Percentiles rank a stretch among this genome's conserved stretches.
These are phyloP conservation scores for Acomys russatus DNA, from an alignment of 2,797 vertebrate genomes.

Conservation along the genomic window DNA sequence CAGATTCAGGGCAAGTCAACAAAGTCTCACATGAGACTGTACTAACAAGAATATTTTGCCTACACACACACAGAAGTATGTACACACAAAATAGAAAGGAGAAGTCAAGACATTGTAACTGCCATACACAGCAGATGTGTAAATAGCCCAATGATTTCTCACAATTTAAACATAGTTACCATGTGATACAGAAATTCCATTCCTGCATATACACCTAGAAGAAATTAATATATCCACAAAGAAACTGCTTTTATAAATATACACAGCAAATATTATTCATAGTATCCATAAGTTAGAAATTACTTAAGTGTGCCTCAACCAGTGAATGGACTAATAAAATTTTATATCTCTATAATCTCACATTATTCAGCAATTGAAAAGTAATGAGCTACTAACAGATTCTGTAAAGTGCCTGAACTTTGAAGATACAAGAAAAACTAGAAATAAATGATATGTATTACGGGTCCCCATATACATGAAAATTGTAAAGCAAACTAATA, in stretches of 20 bases:
- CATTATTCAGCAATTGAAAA: conserved; percentile 25
- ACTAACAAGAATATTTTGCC: background rate
- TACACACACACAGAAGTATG: background rate
- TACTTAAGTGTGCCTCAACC: background rate
- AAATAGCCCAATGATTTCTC: background rate
- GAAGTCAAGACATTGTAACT: background rate
- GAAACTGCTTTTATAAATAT: conserved; percentile 31
- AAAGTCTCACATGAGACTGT: background rate
- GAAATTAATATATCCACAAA: conserved; percentile 48
- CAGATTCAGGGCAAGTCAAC: background rate
- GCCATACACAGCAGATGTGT: background rate
- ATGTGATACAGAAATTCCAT: background rate
- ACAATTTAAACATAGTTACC: conserved; percentile 32
- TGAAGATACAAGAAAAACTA: conserved; percentile 35
- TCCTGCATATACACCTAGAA: background rate
- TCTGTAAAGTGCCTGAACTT: background rate
- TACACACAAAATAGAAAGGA: background rate
- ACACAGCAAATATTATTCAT: conserved; percentile 8
- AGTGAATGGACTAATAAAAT: background rate
- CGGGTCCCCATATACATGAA: background rate
- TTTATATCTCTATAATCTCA: background rate
- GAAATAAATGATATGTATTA: background rate
- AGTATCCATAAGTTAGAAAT: conserved; percentile 25
- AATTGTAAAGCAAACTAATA: background rate
- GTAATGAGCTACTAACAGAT: background rate